Conservation (phyloP, 2,113 vertebrate species). For the Agelaius tricolor region DNA sequence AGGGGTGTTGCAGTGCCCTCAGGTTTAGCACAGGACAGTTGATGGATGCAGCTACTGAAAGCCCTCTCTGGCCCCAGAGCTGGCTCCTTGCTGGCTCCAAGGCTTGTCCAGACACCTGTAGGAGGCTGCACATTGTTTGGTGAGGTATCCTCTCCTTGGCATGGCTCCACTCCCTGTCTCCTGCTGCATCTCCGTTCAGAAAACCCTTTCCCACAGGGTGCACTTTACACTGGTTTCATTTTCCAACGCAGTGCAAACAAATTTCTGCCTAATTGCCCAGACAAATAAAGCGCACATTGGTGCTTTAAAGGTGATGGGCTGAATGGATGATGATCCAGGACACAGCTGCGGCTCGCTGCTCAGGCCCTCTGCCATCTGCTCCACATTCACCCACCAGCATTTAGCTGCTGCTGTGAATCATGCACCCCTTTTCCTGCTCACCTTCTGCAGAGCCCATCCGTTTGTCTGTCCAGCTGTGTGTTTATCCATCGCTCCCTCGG, state of each 20-base stretch:
- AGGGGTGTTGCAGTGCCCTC: neutral
- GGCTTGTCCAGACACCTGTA: neutral
- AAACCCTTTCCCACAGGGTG: conserved; percentile 72
- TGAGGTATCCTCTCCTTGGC: neutral
- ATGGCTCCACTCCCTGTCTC: neutral
- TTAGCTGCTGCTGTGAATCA: neutral
- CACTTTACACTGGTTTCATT: conserved; percentile 76
- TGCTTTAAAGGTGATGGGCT: conserved; percentile 83
- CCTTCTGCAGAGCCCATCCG: neutral
- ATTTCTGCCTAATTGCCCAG: conserved; percentile 93
- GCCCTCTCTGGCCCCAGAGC: rapidly evolving
- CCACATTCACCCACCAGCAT: conserved; percentile 30
- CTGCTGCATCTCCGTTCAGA: conserved; percentile 6
- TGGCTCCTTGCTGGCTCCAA: neutral
- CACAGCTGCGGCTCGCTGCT: conserved; percentile 88
- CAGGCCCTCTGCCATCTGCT: conserved; percentile 87
- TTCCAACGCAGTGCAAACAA: conserved; percentile 83
- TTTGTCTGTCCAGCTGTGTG: neutral
- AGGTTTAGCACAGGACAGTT: neutral
- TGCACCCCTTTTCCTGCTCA: neutral
- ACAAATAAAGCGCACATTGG: conserved; percentile 85
- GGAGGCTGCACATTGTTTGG: neutral
- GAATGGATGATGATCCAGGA: conserved; percentile 82
- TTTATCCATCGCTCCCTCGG: neutral
- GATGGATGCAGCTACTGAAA: neutral